Base-by-base conservation (phyloP, 2,888 invertebrate species). In the Dendrolimus houi region DNA sequence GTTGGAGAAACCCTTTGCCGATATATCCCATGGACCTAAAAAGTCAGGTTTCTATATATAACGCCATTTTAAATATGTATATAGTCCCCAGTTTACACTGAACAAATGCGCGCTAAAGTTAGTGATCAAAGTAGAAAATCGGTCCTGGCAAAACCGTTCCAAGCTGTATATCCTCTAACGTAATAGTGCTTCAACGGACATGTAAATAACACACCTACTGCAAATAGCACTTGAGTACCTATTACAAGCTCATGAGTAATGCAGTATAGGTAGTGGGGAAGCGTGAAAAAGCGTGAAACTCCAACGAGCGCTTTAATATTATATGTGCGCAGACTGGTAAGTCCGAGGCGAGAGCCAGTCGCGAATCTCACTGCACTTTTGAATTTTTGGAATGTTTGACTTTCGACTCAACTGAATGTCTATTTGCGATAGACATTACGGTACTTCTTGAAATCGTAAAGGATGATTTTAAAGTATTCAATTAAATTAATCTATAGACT, bases 241-340 rank as follows among this genome's bases (percentile, higher is more conserved):
- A 89, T 86, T 86, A 86, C 80, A 77, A 71, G 65, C 84, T 87
- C 85, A 87, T 87, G 75, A 85, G 82, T 84, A 78, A 90, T 89
- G 85, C 83, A 88, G 70, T 68, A 66, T 74, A 75, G 79, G 79
- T 81, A 79, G 72, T 69, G 76, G 74, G 79, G 76, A 69, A 74
- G 85, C 82, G 87, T 81, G 86, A 88, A 87, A 87, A 87, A 85
- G 80, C 82, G 80, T 76, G 75, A 64, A 69, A 72, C 72, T 69
- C 67, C 71, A 74, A 74, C 75, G 75, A 67, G 66, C 71, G 61
- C 71, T 77, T 89, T 81, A 89, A 89, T 90, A 88, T 84, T 87
- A 79, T 68, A 88, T 86, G 87, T 86, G 75, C 70, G 65, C 69
- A 81, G 80, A 77, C 84, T 80, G 77, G 69, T 71, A 77, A 76